These are phyloP conservation scores for Burhinus oedicnemus DNA, from an alignment of 2,113 vertebrate species.

Conservation along the genomic window DNA sequence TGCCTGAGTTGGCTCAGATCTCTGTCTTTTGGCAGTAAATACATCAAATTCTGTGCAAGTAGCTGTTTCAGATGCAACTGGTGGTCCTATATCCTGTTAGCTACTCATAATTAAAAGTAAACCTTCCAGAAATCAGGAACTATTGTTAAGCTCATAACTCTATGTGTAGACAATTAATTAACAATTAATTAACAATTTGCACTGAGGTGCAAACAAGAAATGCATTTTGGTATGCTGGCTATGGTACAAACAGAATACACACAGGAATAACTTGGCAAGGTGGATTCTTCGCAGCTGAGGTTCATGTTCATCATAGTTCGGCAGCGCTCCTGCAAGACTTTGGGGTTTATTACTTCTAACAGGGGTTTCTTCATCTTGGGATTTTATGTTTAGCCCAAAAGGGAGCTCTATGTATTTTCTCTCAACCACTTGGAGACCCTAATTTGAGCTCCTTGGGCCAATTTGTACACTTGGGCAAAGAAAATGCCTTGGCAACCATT, in stretches of 20 bases:
- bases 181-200: not conserved
- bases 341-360: no score
- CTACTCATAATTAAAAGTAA: constrained; percentile 12
- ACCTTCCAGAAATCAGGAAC: not conserved
- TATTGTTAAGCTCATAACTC: not conserved
- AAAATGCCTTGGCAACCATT: no score
- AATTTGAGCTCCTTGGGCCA: no score
- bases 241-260: not conserved
- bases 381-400: no score
- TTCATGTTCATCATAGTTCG: not conserved
- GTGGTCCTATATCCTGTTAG: not conserved
- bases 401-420: no score
- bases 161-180: not conserved
- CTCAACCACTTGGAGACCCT: no score
- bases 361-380: no score
- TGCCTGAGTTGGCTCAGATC: not conserved
- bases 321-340: not conserved
- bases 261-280: not conserved
- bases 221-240: not conserved
- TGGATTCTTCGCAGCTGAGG: not conserved
- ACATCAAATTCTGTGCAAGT: not conserved
- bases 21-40: constrained; percentile 22
- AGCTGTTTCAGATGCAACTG: not conserved
- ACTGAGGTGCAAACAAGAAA: not conserved
- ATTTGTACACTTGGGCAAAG: no score